These are phyloP conservation scores for Bombus ignitus DNA, from an alignment of 1,140 invertebrate genomes.

Conservation along the genomic window DNA sequence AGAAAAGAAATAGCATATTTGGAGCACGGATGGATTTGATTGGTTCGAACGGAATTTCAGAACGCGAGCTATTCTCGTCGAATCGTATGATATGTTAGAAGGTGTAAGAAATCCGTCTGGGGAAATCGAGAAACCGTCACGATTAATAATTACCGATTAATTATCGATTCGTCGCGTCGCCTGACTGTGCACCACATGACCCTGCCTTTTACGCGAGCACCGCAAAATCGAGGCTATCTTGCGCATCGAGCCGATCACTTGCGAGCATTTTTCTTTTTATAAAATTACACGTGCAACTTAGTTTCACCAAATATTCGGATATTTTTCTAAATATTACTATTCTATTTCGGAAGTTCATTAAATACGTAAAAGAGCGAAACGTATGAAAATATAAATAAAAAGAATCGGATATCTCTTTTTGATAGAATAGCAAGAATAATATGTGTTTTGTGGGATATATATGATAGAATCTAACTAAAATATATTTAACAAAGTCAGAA, in stretches of 20 bases:
- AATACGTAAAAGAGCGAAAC: too few species aligned
- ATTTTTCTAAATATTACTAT: too few species aligned
- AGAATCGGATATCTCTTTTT: not conserved
- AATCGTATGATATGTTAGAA: not conserved
- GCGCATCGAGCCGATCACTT: not conserved
- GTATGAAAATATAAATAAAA: not conserved
- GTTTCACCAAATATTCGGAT: too few species aligned
- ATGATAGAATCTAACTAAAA: too few species aligned
- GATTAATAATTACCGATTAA: conserved; percentile 62
- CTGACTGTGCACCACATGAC: conserved; percentile 25
- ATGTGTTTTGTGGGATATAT: not conserved
- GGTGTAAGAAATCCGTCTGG: not conserved
- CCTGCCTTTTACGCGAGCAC: conserved; percentile 31
- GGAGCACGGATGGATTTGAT: not conserved
- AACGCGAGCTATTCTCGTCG: conserved; percentile 2
- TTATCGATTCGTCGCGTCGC: conserved; percentile 59
- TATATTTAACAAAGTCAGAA: too few species aligned
- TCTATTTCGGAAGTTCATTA: too few species aligned
- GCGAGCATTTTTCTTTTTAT: too few species aligned
- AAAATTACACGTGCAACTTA: too few species aligned
- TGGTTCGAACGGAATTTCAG: not conserved
- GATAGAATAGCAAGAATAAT: not conserved
- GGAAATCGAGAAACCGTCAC: not conserved
- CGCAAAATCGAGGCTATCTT: conserved; percentile 10
- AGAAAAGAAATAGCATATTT: not conserved